Percentiles rank a stretch among this genome's conserved stretches.
Conservation (phyloP, 2,797 vertebrate genomes). For the Heterohyrax brucei region DNA sequence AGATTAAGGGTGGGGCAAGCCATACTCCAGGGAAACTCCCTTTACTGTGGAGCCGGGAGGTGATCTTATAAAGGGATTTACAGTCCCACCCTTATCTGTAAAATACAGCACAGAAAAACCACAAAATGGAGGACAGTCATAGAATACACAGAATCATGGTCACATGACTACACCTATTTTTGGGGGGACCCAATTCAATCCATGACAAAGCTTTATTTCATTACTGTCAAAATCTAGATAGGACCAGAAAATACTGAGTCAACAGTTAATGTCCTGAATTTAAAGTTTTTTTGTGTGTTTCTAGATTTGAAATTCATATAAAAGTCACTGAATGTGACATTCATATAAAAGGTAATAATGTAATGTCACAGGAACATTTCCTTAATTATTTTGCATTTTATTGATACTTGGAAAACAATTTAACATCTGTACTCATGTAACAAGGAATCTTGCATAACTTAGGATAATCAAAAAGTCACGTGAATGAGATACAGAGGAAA, state of each 20-base stretch:
- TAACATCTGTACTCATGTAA: not conserved
- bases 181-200: no score
- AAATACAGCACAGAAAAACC: no score
- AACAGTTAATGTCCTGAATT: slow-evolving; percentile 38
- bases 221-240: slow-evolving; percentile 38
- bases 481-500: slow-evolving; percentile 25
- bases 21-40: no score
- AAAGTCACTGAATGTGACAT: slow-evolving; percentile 28
- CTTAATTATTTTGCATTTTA: slow-evolving; percentile 43
- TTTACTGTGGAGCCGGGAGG: no score
- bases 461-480: slow-evolving; percentile 16
- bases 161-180: no score
- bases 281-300: slow-evolving; percentile 48
- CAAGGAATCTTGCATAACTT: not conserved
- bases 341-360: not conserved
- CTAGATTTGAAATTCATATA: slow-evolving; percentile 58
- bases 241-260: slow-evolving; percentile 32
- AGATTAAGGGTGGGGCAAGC: no score
- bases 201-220: not conserved
- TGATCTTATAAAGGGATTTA: no score
- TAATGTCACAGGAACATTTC: not conserved
- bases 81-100: no score
- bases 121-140: no score
- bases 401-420: slow-evolving; percentile 45
- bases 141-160: no score